Evolutionary conservation across 1,140 invertebrate species (phyloP).

Genomic region (Uloborus diversus): DNA sequence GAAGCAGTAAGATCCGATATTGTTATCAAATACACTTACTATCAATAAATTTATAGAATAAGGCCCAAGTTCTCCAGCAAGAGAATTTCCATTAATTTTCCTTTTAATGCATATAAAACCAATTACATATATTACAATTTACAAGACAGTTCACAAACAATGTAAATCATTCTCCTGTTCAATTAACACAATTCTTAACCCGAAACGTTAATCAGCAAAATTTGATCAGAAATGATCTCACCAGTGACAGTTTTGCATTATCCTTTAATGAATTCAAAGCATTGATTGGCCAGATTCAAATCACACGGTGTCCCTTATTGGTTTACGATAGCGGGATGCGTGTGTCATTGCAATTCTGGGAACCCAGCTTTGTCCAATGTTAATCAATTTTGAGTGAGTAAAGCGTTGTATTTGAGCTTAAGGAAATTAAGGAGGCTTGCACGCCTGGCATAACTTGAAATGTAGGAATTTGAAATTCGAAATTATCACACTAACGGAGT

Average conservation of each 20-base stretch:
- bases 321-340: slow-evolving; percentile 46
- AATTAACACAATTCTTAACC: neutral
- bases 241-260: slow-evolving; percentile 47
- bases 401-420: slow-evolving; percentile 30
- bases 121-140: too few species aligned
- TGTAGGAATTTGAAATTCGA: too few species aligned
- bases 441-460: neutral
- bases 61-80: too few species aligned
- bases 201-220: slow-evolving; percentile 12
- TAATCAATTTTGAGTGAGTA: slow-evolving; percentile 47
- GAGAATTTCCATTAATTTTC: too few species aligned
- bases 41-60: too few species aligned
- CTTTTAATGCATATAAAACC: too few species aligned
- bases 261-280: slow-evolving; percentile 46
- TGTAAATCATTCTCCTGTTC: neutral
- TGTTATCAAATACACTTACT: too few species aligned
- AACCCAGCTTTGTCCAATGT: slow-evolving; percentile 10
- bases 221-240: slow-evolving; percentile 35
- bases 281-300: slow-evolving; percentile 39
- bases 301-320: slow-evolving; percentile 38
- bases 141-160: too few species aligned
- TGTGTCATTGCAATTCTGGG: slow-evolving; percentile 31
- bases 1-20: too few species aligned
- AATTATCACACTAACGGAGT: too few species aligned
- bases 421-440: slow-evolving; percentile 27